Evolutionary conservation across 2,797 vertebrate species (phyloP), one percentile per base, ranked within the genome.

Genomic region (Scolopax rusticola): DNA sequence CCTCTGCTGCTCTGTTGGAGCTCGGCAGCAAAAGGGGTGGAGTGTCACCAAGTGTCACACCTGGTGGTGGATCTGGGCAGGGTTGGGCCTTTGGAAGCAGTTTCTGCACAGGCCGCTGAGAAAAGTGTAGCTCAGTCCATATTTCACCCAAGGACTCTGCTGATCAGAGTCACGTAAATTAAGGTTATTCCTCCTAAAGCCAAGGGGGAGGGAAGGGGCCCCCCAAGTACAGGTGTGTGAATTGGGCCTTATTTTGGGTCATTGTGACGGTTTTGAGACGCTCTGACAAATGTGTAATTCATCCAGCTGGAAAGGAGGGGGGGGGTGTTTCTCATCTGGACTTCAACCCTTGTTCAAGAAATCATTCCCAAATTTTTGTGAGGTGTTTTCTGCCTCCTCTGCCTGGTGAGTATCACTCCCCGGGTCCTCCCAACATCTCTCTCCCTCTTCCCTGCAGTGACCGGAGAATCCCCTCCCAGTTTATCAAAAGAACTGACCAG

Each of bases 401-500:
- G 15, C 64, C 50, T 40, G 73, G 53, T 3, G 3, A 12, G 3
- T 4, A 0, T 0, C 6, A 0, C 45, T 30, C n/a, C 23, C 50
- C 4, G 0, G 24, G 8, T 11, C 68, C 88, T 12, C 1, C 33
- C 6, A 1, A 50, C n/a, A 3, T 28, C 8, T 16, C 56, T 33
- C 14, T 36, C 50, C 59, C 15, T 41, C 7, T 75, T 43, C 65
- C 59, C 48, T 6, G 15, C 97, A 99, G 99, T 99, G 97, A 99
- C 99, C 18, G 99, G 99, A 45, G 99, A 99, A 96, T 99, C 99
- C 56, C 99, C 99, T 7, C 99, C 99, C n/a, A 99, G 99, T 97
- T 98, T 99, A 97, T 99, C 99, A 93, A 99, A 99, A 98, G 99
- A 99, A 98, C 98, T 99, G 97, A 99, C 98, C 98, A 99, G 98